phyloP scores from a whole-genome alignment of 2,797 vertebrate species.

The Poecile montanus region DNA sequence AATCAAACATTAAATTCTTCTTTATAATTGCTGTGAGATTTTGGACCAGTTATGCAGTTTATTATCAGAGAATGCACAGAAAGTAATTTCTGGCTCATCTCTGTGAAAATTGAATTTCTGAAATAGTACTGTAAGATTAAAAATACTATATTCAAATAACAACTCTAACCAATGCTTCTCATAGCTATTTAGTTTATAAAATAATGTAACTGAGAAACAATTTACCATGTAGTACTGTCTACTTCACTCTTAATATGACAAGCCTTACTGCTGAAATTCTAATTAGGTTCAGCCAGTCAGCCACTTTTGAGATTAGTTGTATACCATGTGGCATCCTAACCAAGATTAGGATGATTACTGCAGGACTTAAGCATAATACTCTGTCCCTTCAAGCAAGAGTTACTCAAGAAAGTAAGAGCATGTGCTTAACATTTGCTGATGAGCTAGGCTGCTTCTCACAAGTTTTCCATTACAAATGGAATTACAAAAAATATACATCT shows the following conservation, averaged over 20 bases:
- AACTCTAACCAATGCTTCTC: neutral
- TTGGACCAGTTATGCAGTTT: neutral
- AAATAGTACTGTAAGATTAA: neutral
- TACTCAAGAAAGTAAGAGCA: neutral
- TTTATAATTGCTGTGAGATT: slow-evolving; percentile 6
- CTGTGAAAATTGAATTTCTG: neutral
- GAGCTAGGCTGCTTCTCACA: neutral
- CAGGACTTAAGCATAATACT: neutral
- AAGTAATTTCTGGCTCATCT: neutral
- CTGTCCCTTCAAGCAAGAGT: neutral
- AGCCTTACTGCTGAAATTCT: neutral
- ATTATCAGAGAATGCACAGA: neutral
- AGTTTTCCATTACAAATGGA: neutral
- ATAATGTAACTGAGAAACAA: neutral
- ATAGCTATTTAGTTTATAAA: neutral
- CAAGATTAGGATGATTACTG: neutral
- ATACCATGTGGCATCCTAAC: neutral
- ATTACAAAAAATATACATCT: neutral
- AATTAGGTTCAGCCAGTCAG: neutral
- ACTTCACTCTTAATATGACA: neutral
- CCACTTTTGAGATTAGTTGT: neutral
- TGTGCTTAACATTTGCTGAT: neutral
- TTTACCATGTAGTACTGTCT: neutral
- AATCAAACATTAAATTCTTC: neutral
- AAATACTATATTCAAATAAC: neutral